Percentiles rank a stretch among this genome's conserved stretches.
Evolutionary conservation across 1,140 invertebrate species (phyloP).

Genomic region (Diachasma alloeum): DNA sequence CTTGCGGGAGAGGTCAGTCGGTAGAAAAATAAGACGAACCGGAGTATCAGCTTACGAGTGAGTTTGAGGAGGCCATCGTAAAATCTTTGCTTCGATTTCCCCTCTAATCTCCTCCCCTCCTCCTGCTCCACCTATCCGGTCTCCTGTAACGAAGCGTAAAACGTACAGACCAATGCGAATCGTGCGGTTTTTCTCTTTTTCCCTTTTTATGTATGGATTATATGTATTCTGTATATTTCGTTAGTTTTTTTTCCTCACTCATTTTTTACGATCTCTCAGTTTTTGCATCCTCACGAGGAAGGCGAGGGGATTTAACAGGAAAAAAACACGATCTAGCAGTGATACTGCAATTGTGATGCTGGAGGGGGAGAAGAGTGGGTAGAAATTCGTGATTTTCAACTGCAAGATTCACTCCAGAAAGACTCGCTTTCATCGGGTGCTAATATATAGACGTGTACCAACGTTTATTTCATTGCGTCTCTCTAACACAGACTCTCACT

Average conservation of each 20-base stretch:
- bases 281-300: neutral
- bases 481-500: neutral
- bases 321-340: neutral
- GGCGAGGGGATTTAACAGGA: neutral
- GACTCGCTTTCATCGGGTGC: slow-evolving; percentile 24
- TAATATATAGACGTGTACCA: slow-evolving; percentile 18
- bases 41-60: slow-evolving; percentile 24
- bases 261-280: neutral
- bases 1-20: slow-evolving; percentile 1
- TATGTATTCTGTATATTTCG: neutral
- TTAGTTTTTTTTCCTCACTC: slow-evolving; percentile 1
- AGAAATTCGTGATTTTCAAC: slow-evolving; percentile 15
- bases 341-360: neutral
- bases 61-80: slow-evolving; percentile 19
- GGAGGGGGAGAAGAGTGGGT: neutral
- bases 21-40: slow-evolving; percentile 1
- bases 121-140: slow-evolving; percentile 20
- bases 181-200: neutral
- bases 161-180: slow-evolving; percentile 26
- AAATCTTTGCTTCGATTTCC: slow-evolving; percentile 23
- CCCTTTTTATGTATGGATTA: slow-evolving; percentile 6
- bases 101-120: neutral
- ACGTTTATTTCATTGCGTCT: neutral
- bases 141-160: slow-evolving; percentile 30
- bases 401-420: slow-evolving; percentile 16